Percentiles rank a stretch among this genome's conserved stretches.
These are phyloP conservation scores for Eidolon dupreanum DNA, from an alignment of 2,797 vertebrate species.

Conservation along the genomic window DNA sequence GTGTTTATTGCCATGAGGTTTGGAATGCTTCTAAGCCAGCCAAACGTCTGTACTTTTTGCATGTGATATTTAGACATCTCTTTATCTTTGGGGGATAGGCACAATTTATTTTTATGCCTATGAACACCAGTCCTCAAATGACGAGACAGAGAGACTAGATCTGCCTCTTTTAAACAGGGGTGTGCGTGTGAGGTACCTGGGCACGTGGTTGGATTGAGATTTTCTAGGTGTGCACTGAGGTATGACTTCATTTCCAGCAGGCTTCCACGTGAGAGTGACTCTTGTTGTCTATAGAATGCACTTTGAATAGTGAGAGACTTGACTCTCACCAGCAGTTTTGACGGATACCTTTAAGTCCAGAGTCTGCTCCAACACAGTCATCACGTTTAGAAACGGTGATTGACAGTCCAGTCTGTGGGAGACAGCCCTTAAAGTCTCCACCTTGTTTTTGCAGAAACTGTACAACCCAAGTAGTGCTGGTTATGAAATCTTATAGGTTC, in stretches of 20 bases:
- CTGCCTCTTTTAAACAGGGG: neutral
- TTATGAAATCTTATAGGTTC: neutral
- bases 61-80: neutral
- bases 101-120: neutral
- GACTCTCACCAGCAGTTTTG: neutral
- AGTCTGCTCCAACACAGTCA: neutral
- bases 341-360: neutral
- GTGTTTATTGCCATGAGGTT: neutral
- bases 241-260: neutral
- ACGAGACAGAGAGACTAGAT: neutral
- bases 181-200: neutral
- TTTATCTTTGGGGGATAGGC: neutral
- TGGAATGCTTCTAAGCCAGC: neutral
- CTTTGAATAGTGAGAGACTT: neutral
- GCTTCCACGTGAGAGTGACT: no score
- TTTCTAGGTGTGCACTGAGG: neutral
- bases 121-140: neutral
- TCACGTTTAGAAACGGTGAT: neutral
- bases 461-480: neutral
- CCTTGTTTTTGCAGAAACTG: neutral
- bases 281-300: neutral
- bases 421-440: neutral
- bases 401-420: neutral
- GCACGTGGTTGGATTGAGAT: neutral
- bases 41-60: neutral